Evolutionary conservation across 2,797 vertebrate species (phyloP).

Genomic region (Natrix natrix): DNA sequence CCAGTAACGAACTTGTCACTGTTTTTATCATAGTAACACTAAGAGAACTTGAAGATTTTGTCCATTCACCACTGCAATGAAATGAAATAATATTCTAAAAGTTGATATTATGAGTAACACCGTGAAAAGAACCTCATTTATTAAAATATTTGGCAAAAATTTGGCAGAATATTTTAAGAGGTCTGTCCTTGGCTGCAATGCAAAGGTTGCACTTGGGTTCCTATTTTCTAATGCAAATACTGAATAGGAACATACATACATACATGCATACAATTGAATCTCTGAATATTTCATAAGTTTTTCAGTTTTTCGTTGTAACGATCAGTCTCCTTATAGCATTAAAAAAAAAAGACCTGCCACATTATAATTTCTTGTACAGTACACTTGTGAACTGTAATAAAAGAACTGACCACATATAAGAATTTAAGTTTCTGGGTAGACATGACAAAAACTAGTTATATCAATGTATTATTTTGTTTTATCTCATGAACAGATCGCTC

Average conservation of each 20-base stretch:
- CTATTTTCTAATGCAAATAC: constrained; percentile 8
- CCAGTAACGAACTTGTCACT: background rate
- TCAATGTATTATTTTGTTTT: background rate
- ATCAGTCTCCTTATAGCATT: constrained; percentile 46
- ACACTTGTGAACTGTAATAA: constrained; percentile 32
- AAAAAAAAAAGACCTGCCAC: background rate
- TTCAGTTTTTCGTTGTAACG: constrained; percentile 35
- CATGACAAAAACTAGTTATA: constrained; percentile 32
- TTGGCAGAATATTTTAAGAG: constrained; percentile 60
- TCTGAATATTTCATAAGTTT: constrained; percentile 49
- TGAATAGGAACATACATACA: background rate
- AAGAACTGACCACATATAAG: constrained; percentile 19
- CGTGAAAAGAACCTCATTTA: constrained; percentile 15
- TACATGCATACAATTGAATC: constrained; percentile 40
- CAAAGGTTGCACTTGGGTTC: background rate
- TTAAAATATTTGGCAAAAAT: constrained; percentile 56
- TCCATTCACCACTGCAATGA: constrained; percentile 37
- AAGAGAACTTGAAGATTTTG: constrained; percentile 47
- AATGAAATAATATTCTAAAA: constrained; percentile 9
- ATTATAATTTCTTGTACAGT: constrained; percentile 36
- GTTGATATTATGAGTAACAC: constrained; percentile 28
- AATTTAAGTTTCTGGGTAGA: constrained; percentile 30
- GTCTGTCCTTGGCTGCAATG: constrained; percentile 4
- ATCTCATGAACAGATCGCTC: background rate
- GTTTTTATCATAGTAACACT: constrained; percentile 31